Evolutionary conservation across 1,140 invertebrate species (phyloP).

Genomic region (Zaprionus davidi): DNA sequence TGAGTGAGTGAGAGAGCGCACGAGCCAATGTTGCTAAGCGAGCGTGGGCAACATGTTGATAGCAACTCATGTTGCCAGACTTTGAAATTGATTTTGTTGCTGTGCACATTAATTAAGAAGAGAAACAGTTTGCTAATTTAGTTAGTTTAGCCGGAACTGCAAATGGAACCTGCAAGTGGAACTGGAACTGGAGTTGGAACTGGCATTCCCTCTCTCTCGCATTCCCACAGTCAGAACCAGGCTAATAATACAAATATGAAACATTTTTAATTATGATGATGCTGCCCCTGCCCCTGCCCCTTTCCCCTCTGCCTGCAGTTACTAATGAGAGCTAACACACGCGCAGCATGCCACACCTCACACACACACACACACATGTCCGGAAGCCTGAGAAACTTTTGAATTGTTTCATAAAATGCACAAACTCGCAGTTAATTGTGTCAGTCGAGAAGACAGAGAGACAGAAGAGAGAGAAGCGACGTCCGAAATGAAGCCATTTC

Average conservation of each 20-base stretch:
- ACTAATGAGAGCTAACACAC: constrained; percentile 63
- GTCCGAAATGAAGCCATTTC: constrained; percentile 50
- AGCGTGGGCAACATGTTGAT: constrained; percentile 31
- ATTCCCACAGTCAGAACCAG: constrained; percentile 70
- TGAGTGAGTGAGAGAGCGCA: constrained; percentile 42
- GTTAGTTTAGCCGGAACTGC: constrained; percentile 8
- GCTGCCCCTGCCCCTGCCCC: constrained; percentile 39
- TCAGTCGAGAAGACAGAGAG: constrained; percentile 61
- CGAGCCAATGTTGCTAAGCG: constrained; percentile 41
- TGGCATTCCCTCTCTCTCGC: constrained; percentile 1
- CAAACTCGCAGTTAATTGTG: constrained; percentile 78
- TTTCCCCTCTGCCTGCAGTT: neutral
- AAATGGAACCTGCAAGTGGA: neutral
- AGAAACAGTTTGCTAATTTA: constrained; percentile 1
- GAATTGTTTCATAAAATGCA: constrained; percentile 82
- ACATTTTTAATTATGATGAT: constrained; percentile 61
- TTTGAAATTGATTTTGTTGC: neutral
- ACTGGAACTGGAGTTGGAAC: neutral
- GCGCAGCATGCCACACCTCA: constrained; percentile 10
- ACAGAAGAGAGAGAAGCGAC: neutral
- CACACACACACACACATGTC: constrained; percentile 6
- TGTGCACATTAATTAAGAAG: neutral
- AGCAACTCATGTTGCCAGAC: neutral
- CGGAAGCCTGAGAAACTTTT: constrained; percentile 79
- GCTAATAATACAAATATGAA: constrained; percentile 77